phyloP scores from a whole-genome alignment of 2,797 vertebrate genomes.

The Pygocentrus nattereri region DNA sequence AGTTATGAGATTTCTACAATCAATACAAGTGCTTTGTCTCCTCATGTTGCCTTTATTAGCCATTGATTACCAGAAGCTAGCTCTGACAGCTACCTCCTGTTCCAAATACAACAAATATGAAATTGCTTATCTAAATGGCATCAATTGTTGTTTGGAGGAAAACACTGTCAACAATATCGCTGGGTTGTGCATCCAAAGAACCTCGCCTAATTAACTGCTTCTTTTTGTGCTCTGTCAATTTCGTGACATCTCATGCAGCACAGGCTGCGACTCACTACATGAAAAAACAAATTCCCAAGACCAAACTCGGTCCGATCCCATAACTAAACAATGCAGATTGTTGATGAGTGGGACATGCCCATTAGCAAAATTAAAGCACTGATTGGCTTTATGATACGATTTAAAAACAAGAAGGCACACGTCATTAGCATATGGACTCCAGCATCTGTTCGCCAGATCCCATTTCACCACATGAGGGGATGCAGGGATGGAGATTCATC shows the following conservation, averaged over 20 bases:
- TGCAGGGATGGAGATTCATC: neutral
- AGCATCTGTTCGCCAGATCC: neutral
- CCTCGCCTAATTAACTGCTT: constrained; percentile 15
- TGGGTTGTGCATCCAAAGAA: neutral
- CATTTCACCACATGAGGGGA: neutral
- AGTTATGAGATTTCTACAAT: neutral
- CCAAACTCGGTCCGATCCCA: neutral
- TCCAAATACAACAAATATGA: neutral
- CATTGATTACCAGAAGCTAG: constrained; percentile 4
- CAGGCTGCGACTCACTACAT: neutral
- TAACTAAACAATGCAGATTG: constrained; percentile 4
- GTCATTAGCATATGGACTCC: neutral
- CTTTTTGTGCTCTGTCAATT: constrained; percentile 15
- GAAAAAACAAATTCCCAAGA: neutral
- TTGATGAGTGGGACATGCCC: neutral
- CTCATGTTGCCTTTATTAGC: constrained; percentile 9
- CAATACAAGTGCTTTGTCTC: neutral
- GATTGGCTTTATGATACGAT: constrained; percentile 1
- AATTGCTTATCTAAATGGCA: neutral
- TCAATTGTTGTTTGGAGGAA: neutral
- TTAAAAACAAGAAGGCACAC: neutral
- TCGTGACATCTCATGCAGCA: neutral
- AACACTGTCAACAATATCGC: neutral
- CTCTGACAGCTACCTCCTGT: neutral
- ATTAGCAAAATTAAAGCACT: constrained; percentile 23